Evolutionary conservation across 2,113 vertebrate genomes (phyloP).

Genomic region (Sinocyclocheilus grahami): DNA sequence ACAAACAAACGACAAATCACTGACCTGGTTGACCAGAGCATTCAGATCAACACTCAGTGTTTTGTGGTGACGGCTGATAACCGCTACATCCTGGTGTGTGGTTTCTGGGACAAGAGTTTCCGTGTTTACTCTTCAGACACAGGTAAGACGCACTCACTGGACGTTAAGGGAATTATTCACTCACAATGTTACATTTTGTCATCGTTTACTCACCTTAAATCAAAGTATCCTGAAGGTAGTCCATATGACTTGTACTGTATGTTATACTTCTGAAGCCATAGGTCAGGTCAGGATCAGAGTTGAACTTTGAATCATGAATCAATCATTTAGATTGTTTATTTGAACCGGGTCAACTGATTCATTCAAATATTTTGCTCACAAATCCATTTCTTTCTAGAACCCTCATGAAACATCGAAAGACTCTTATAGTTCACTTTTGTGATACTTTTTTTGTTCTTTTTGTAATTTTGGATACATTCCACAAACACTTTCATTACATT

Average conservation of each 20-base stretch:
- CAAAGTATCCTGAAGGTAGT: not conserved
- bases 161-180: constrained; percentile 37
- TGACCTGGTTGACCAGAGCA: constrained; percentile 98
- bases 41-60: constrained; percentile 96
- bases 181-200: not conserved
- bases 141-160: constrained; percentile 77
- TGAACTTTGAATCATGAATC: not conserved
- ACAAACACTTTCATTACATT: not conserved
- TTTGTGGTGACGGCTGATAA: constrained; percentile 99
- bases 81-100: constrained; percentile 96
- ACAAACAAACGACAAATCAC: constrained; percentile 98
- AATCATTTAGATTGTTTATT: not conserved
- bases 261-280: not conserved
- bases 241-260: not conserved
- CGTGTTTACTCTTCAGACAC: constrained; percentile 97
- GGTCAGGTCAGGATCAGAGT: too few relatives aligned
- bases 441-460: not conserved
- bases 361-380: not conserved
- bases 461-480: not conserved
- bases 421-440: not conserved
- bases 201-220: not conserved
- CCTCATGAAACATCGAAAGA: not conserved
- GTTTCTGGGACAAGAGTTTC: constrained; percentile 99
- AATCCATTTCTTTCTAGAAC: not conserved
- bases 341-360: not conserved